phyloP scores from a whole-genome alignment of 2,797 vertebrate genomes.

The Sandelia bainsii region DNA sequence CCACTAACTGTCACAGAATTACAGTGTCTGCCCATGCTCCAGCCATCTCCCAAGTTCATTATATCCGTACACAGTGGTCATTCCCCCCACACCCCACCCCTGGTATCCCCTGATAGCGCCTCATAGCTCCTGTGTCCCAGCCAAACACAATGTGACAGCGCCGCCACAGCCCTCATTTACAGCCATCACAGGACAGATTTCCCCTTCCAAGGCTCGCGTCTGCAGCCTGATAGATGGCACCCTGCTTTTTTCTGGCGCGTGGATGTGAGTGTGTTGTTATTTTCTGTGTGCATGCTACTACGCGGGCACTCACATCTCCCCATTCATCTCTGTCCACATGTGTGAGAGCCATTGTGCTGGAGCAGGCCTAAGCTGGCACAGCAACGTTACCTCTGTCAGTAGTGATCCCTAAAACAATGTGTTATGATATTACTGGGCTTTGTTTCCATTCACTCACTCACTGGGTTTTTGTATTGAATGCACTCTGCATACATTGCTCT shows the following conservation, averaged over 20 bases:
- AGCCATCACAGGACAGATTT: constrained; percentile 80
- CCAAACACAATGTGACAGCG: constrained; percentile 79
- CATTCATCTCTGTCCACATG: constrained; percentile 52
- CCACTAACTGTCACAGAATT: constrained; percentile 63
- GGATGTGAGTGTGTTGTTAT: neutral
- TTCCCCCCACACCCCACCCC: constrained; percentile 50
- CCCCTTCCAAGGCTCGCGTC: constrained; percentile 63
- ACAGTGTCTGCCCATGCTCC: constrained; percentile 54
- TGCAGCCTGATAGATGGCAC: constrained; percentile 75
- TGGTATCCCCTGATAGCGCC: constrained; percentile 39
- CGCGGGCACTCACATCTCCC: constrained; percentile 29
- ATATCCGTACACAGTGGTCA: constrained; percentile 68
- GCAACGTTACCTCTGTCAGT: constrained; percentile 60
- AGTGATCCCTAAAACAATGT: constrained; percentile 60
- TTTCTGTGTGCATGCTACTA: constrained; percentile 4
- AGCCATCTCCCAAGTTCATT: constrained; percentile 75
- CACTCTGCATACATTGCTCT: constrained; percentile 49
- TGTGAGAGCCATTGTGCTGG: constrained; percentile 20
- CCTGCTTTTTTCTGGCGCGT: constrained; percentile 44
- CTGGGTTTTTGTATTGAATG: constrained; percentile 51
- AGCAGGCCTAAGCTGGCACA: constrained; percentile 34
- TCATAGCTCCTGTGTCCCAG: constrained; percentile 54
- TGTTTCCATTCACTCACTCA: constrained; percentile 49
- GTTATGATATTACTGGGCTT: constrained; percentile 53
- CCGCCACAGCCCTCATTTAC: constrained; percentile 78